Evolutionary conservation across 2,888 invertebrate species (phyloP).

Genomic region (Agonopterix alstromeriana): DNA sequence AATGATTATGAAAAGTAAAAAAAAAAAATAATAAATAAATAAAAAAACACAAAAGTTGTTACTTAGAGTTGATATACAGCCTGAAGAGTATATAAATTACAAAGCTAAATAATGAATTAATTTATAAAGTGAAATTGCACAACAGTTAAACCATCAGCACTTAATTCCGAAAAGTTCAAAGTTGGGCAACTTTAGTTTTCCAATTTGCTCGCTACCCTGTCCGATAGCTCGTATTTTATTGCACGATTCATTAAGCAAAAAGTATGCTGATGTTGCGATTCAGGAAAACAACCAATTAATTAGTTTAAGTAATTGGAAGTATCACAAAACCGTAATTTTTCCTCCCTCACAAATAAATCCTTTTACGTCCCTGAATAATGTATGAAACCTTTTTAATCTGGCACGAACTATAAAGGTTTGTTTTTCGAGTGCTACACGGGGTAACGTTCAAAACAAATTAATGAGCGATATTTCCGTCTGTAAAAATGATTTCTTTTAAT

Average conservation of each 20-base stretch:
- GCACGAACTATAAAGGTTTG: slow-evolving; percentile 5
- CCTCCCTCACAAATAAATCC: slow-evolving; percentile 50
- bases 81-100: no score
- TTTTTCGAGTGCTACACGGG: slow-evolving; percentile 1
- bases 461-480: no score
- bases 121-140: background rate
- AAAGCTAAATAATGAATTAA: background rate
- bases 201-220: no score
- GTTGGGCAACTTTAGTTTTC: no score
- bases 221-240: slow-evolving; percentile 25
- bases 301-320: slow-evolving; percentile 67
- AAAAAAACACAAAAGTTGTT: no score
- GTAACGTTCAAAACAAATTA: no score
- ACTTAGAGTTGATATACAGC: no score
- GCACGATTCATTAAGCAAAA: slow-evolving; percentile 64
- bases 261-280: slow-evolving; percentile 63
- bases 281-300: slow-evolving; percentile 66
- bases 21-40: no score
- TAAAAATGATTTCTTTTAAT: no score
- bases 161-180: no score
- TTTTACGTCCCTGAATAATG: slow-evolving; percentile 48
- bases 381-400: slow-evolving; percentile 27
- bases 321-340: slow-evolving; percentile 46
- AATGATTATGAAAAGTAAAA: no score
- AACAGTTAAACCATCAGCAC: no score